These are phyloP conservation scores for Eupithecia centaureata DNA, from an alignment of 2,888 invertebrate species.

Conservation along the genomic window DNA sequence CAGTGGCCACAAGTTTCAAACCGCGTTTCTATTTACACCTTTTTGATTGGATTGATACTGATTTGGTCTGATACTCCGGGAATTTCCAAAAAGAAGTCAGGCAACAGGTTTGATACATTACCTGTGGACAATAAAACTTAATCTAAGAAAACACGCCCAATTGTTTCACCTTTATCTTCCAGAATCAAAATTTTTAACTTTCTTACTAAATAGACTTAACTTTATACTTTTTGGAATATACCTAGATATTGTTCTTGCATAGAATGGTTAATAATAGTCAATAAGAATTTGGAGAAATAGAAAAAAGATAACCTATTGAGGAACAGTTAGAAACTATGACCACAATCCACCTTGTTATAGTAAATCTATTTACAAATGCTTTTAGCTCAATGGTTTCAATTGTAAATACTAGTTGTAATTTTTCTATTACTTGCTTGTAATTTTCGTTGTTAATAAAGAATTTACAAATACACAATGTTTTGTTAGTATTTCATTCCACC, in stretches of 20 bases:
- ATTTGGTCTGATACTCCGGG: constrained; percentile 52
- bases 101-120: constrained; percentile 87
- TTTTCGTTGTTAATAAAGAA: too few relatives aligned
- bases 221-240: not conserved
- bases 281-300: not conserved
- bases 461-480: constrained; percentile 5
- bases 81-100: constrained; percentile 93
- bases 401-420: too few relatives aligned
- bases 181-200: too few relatives aligned
- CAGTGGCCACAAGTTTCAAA: constrained; percentile 22
- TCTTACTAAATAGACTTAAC: not conserved
- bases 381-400: too few relatives aligned
- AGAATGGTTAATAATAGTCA: not conserved
- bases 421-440: too few relatives aligned
- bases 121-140: constrained; percentile 75
- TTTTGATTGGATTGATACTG: constrained; percentile 56
- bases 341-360: constrained; percentile 13
- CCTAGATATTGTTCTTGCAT: not conserved
- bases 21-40: constrained; percentile 50
- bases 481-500: not conserved
- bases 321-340: constrained; percentile 24
- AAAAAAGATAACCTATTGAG: constrained; percentile 31
- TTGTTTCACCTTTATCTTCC: constrained; percentile 24
- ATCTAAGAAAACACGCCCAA: constrained; percentile 46
- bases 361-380: constrained; percentile 3